phyloP scores from a whole-genome alignment of 2,113 vertebrate species.

The Rousettus leschenaultii region DNA sequence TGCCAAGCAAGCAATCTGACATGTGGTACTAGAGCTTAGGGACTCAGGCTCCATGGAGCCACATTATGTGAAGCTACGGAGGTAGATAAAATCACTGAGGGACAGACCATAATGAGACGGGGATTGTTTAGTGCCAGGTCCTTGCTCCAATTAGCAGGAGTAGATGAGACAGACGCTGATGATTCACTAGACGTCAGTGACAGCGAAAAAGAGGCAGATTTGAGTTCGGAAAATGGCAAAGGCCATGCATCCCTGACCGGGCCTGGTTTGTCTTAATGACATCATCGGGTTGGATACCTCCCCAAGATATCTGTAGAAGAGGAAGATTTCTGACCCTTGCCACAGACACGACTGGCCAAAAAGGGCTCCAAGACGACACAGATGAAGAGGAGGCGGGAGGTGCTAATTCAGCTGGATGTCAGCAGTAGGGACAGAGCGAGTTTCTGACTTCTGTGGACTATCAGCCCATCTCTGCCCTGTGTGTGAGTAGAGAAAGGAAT shows the following conservation, averaged over 20 bases:
- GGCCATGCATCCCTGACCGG: not conserved
- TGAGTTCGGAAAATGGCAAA: slow-evolving; percentile 48
- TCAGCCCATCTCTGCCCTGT: not conserved
- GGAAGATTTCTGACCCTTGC: not conserved
- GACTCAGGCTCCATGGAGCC: not conserved
- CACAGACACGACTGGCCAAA: not conserved
- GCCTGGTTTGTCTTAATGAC: not conserved
- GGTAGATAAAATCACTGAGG: not conserved
- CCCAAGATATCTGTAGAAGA: not conserved
- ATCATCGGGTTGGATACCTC: not conserved
- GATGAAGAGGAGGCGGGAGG: not conserved
- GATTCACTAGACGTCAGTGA: slow-evolving; percentile 29
- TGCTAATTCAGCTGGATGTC: not conserved
- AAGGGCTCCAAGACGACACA: not conserved
- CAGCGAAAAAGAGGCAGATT: not conserved
- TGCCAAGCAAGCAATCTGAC: not conserved
- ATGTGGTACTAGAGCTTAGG: not conserved
- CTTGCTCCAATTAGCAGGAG: not conserved
- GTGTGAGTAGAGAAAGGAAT: not conserved
- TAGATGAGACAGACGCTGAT: not conserved
- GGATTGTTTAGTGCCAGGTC: not conserved
- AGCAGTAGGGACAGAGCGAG: not conserved
- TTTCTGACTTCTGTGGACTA: not conserved
- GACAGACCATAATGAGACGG: not conserved
- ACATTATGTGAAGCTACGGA: not conserved